phyloP scores from a whole-genome alignment of 2,113 vertebrate species.

The Ophthalmotilapia sp. region DNA sequence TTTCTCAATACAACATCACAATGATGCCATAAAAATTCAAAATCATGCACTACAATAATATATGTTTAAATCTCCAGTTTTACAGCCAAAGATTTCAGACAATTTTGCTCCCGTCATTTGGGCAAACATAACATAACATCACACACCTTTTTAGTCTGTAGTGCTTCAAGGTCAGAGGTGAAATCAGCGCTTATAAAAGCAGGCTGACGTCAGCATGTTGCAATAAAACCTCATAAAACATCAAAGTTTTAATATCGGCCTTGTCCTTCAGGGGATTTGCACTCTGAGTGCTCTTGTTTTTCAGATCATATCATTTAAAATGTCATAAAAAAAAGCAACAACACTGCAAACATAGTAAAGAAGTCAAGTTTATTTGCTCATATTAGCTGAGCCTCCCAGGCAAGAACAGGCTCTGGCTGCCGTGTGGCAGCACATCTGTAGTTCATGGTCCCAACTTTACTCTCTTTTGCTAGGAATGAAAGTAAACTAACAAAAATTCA shows the following conservation, averaged over 20 bases:
- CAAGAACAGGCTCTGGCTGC: neutral
- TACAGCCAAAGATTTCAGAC: neutral
- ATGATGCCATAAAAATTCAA: neutral
- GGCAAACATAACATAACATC: neutral
- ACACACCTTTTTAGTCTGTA: neutral
- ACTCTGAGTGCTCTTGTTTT: neutral
- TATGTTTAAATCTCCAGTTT: neutral
- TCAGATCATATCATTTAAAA: neutral
- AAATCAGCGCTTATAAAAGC: neutral
- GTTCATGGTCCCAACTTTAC: neutral
- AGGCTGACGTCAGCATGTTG: neutral
- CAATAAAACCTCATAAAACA: neutral
- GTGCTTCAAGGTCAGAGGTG: neutral
- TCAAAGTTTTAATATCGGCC: neutral
- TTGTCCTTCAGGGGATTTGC: neutral
- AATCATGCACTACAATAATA: neutral
- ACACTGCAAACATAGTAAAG: neutral
- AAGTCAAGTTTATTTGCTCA: neutral
- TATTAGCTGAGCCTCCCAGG: neutral
- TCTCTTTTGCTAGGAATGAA: neutral
- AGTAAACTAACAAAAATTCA: neutral
- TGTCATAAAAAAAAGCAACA: neutral
- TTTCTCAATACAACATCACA: neutral
- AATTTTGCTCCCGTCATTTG: accelerated
- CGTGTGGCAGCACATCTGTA: neutral